phyloP scores from a whole-genome alignment of 2,797 vertebrate species.

The Sus cebifrons region DNA sequence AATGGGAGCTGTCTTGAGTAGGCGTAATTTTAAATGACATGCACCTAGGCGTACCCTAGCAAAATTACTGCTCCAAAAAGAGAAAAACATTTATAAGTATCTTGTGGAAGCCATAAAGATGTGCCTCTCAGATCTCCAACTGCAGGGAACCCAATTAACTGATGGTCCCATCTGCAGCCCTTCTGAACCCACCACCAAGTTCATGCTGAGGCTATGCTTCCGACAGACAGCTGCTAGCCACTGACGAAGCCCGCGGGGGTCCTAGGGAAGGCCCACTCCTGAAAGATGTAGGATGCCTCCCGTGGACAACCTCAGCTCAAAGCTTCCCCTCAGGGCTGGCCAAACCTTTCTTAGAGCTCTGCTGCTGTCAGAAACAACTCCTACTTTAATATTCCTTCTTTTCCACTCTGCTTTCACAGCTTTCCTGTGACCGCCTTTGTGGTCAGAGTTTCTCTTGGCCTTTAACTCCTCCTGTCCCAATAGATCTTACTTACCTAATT shows the following conservation, averaged over 20 bases:
- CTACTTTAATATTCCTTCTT: background rate
- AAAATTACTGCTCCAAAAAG: background rate
- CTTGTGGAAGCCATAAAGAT: background rate
- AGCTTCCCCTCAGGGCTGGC: background rate
- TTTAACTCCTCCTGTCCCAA: background rate
- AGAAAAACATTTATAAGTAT: background rate
- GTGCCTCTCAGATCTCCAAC: background rate
- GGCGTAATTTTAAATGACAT: constrained; percentile 10
- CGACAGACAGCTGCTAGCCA: background rate
- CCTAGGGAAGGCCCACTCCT: background rate
- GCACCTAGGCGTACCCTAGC: background rate
- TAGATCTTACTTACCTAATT: background rate
- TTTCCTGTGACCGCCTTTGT: background rate
- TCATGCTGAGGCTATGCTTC: background rate
- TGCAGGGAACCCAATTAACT: background rate
- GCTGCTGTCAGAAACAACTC: background rate
- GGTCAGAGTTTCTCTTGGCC: background rate
- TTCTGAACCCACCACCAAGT: background rate
- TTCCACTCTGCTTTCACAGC: background rate
- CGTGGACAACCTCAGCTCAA: background rate
- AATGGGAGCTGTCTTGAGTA: constrained; percentile 23
- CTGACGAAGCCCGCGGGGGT: background rate
- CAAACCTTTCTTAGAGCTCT: background rate
- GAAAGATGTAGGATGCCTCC: background rate
- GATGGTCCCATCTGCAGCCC: background rate